Evolutionary conservation across 2,797 vertebrate species (phyloP).

Genomic region (Falco columbarius): DNA sequence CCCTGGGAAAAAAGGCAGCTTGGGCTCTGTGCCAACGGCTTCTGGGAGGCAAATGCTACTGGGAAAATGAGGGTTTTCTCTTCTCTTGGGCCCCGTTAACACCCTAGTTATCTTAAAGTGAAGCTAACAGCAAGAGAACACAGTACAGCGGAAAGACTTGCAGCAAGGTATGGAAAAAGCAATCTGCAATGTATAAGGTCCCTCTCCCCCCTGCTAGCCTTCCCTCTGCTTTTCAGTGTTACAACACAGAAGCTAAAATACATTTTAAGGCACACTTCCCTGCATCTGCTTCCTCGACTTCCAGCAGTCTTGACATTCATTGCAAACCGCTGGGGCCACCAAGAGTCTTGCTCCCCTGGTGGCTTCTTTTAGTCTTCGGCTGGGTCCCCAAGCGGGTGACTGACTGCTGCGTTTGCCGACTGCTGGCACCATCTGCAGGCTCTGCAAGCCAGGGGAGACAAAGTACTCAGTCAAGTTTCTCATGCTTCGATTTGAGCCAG

Average conservation of each 20-base stretch:
- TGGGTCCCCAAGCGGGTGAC: rapidly evolving
- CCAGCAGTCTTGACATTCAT: background rate
- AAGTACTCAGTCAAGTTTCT: background rate
- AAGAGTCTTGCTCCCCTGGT: background rate
- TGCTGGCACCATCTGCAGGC: conserved; percentile 48
- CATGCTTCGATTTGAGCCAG: background rate
- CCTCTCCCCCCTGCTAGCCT: background rate
- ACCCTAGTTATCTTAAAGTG: background rate
- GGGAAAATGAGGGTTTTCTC: background rate
- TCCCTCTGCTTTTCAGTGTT: background rate
- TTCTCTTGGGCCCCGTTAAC: background rate
- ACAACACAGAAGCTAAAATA: background rate
- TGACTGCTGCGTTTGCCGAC: background rate
- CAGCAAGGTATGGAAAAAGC: background rate
- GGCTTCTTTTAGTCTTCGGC: background rate
- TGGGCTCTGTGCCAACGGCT: background rate
- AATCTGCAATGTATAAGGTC: background rate
- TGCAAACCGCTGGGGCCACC: background rate
- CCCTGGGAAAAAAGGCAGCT: background rate
- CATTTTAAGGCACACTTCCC: background rate
- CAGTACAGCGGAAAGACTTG: background rate
- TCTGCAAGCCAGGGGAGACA: background rate
- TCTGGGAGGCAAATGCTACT: background rate
- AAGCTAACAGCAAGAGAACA: background rate
- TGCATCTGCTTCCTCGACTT: rapidly evolving